Evolutionary conservation across 2,113 vertebrate species (phyloP), one percentile per base, ranked within the genome.

Genomic region (Phodopus roborovskii): DNA sequence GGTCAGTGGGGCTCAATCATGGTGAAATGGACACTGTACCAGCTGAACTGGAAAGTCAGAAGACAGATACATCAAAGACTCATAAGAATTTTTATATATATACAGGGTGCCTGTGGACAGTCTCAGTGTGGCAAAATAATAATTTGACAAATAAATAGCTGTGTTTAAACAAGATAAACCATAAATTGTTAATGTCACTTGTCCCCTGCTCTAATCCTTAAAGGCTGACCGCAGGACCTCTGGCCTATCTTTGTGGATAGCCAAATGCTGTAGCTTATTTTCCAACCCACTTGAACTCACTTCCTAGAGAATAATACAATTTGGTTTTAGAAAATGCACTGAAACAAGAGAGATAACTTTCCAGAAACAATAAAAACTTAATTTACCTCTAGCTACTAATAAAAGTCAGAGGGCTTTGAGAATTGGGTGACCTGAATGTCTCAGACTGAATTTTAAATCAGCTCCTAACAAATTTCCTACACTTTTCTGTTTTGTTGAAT

Each of bases 261-360:
- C 30, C 30, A 93, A 91, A 86, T 26, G 50, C 79, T 84, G 24
- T 78, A 28, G 20, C 7, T 77, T 58, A 90, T 93, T 93, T 96
- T 79, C 58, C 64, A 88, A 83, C 42, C 42, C 12, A 92, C 24
- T 16, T n/a, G 7, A 20, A 79, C 90, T 94, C 7, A 45, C 88
- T 94, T 94, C 24, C 36, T 66, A 87, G 13, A 68, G 42, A 64
- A 85, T 56, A 89, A 48, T 73, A 5, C 71, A 71, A 94, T 36
- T 90, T n/a, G 5, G 10, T 77, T 66, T 85, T 13, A 85, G 36
- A 74, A 81, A n/a, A 56, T 81, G 88, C 53, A 39, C 11, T 92
- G 70, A 94, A 93, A 88, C 12, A 92, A 88, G 50, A 96, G 48
- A 93, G 74, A 50, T 22, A 91, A 2, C 73, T 78, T 96, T 95